Conservation (phyloP, 1,140 invertebrate species). For the Cryptotermes secundus region DNA sequence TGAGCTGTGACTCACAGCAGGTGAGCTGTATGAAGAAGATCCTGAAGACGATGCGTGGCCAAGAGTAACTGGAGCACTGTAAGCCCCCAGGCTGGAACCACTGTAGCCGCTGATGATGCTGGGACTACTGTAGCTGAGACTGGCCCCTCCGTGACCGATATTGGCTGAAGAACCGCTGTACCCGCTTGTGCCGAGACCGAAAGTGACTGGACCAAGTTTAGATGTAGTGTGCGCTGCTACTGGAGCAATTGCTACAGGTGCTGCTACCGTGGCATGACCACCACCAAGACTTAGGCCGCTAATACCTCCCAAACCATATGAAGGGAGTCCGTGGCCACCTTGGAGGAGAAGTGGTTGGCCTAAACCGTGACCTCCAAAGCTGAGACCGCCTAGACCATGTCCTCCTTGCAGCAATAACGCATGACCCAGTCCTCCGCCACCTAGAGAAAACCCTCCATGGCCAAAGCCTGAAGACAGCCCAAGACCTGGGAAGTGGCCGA, state of each 20-base stretch:
- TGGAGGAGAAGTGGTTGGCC: background rate
- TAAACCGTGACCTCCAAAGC: slow-evolving; percentile 4
- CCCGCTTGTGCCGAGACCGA: background rate
- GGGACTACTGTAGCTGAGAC: background rate
- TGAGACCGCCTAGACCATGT: background rate
- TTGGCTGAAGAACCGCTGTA: background rate
- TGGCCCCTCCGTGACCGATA: background rate
- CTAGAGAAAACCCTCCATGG: background rate
- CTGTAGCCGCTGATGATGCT: background rate
- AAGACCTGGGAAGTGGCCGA: background rate
- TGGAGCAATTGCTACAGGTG: background rate
- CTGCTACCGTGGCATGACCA: background rate
- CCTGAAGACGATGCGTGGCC: background rate
- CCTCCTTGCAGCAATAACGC: background rate
- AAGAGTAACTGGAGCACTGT: background rate
- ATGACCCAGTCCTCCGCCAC: background rate
- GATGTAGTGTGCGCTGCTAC: background rate
- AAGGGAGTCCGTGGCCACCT: background rate
- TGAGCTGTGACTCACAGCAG: background rate
- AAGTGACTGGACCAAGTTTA: background rate
- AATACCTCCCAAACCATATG: background rate
- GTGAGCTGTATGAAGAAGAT: background rate
- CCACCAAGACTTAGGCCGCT: background rate
- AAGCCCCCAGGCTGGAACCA: background rate
- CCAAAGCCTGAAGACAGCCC: background rate